Evolutionary conservation across 2,888 invertebrate species (phyloP).

Genomic region (Euplexia lucipara): DNA sequence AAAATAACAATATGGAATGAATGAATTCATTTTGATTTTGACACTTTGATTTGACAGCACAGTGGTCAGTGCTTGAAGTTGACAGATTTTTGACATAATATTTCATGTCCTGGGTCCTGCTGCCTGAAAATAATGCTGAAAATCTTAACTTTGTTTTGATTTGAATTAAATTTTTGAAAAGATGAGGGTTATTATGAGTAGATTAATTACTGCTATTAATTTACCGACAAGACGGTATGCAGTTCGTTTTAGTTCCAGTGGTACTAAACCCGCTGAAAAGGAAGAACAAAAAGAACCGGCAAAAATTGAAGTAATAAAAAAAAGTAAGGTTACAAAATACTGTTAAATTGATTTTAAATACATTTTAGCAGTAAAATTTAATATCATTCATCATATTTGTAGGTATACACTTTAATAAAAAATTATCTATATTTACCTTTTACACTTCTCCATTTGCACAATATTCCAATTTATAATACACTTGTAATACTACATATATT

Average conservation of each 20-base stretch:
- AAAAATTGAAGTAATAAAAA: slow-evolving; percentile 80
- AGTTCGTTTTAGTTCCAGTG: slow-evolving; percentile 74
- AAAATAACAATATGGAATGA: no score
- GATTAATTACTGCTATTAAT: slow-evolving; percentile 68
- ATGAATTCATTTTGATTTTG: no score
- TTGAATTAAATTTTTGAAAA: slow-evolving; percentile 33
- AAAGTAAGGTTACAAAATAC: slow-evolving; percentile 79
- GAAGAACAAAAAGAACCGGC: slow-evolving; percentile 70
- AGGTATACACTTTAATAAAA: no score
- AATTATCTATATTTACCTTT: no score
- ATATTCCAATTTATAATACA: not conserved
- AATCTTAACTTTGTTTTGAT: slow-evolving; percentile 11
- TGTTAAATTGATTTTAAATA: not conserved
- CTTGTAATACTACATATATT: no score
- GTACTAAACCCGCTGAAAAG: slow-evolving; percentile 67
- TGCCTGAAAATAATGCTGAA: not conserved
- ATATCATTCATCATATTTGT: no score
- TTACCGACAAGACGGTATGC: slow-evolving; percentile 67
- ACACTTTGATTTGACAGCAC: no score
- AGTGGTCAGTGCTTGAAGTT: no score
- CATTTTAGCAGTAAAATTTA: not conserved
- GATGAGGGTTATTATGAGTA: slow-evolving; percentile 85
- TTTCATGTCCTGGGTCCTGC: not conserved
- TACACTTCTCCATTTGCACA: not conserved
- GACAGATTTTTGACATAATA: no score